phyloP scores from a whole-genome alignment of 1,140 invertebrate genomes.

The Berghia stephanieae region DNA sequence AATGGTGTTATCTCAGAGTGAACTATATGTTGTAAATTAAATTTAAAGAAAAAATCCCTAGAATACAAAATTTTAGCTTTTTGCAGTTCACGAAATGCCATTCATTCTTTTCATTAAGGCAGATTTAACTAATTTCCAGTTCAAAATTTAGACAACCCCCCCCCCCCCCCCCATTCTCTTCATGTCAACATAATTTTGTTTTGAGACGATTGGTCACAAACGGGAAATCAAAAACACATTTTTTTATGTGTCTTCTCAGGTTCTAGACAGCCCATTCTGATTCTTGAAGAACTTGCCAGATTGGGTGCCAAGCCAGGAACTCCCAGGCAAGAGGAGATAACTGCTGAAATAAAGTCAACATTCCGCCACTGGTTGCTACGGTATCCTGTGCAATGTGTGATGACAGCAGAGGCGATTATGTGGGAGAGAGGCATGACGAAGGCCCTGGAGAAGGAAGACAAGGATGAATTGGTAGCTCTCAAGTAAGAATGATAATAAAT shows the following conservation, averaged over 20 bases:
- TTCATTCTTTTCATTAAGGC: too few species aligned
- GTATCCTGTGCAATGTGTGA: constrained; percentile 61
- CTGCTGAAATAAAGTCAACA: constrained; percentile 43
- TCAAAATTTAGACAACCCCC: too few species aligned
- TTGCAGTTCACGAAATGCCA: too few species aligned
- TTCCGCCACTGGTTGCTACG: constrained; percentile 61
- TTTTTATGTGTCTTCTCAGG: constrained; percentile 31
- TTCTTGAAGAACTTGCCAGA: constrained; percentile 55
- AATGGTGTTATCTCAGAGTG: too few species aligned
- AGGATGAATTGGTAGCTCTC: constrained; percentile 49
- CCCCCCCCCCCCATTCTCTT: too few species aligned
- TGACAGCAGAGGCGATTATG: constrained; percentile 58
- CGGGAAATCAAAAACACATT: too few species aligned
- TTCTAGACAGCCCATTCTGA: constrained; percentile 52
- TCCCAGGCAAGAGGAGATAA: constrained; percentile 39
- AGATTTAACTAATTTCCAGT: too few species aligned
- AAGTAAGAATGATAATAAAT: constrained; percentile 38
- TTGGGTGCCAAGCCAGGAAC: constrained; percentile 29
- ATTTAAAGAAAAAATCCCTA: too few species aligned
- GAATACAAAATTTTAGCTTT: too few species aligned
- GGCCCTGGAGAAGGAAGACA: constrained; percentile 47
- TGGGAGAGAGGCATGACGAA: constrained; percentile 53
- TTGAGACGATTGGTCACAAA: too few species aligned
- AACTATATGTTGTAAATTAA: too few species aligned
- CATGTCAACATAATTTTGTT: too few species aligned